Evolutionary conservation across 2,113 vertebrate species (phyloP), one percentile per base, ranked within the genome.

Genomic region (Boleophthalmus pectinirostris): DNA sequence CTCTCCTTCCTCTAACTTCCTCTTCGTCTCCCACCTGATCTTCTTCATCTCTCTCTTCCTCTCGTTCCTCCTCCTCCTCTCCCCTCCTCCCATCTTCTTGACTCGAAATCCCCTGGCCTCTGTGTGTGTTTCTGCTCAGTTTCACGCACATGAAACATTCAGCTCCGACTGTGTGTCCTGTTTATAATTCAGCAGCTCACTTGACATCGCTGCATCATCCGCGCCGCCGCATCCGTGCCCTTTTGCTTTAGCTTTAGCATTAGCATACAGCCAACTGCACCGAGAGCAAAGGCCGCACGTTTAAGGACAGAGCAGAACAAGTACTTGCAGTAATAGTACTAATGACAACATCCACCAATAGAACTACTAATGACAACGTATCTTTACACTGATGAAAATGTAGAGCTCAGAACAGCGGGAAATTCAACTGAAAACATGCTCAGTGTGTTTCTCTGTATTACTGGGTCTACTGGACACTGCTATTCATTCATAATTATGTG

Each of bases 121-220:
- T 5, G 24, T 1, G 65, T 78, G 70, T 6, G 29, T 77, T 78
- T 86, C 74, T 74, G 78, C 90, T 94, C 91, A 89, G 86, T 92
- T 94, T 93, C 92, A 91, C 69, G 67, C 70, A 11, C 84, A 91
- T 94, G 49, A 91, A 92, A 91, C 88, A 94, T 94, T 92, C 61
- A 93, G 73, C 10, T 70, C 75, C 57, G 70, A 88, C 84, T 67
- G 78, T 82, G 49, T 93, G 90, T 92, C 81, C 66, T 81, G 66
- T 90, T 85, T 70, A 92, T 89, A 85, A 92, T 93, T 92, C 69
- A 93, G 87, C 82, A 81, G 72, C 66, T 87, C 73, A 78, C 82
- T 90, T 92, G 89, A 91, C 87, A 89, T 86, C 85, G 80, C 79
- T 84, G 85, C 88, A 88, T 90, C 85, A 87, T 85, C 85, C 84